Base-by-base conservation (phyloP, 1,140 invertebrate species). In the Zaprionus nigranus region DNA sequence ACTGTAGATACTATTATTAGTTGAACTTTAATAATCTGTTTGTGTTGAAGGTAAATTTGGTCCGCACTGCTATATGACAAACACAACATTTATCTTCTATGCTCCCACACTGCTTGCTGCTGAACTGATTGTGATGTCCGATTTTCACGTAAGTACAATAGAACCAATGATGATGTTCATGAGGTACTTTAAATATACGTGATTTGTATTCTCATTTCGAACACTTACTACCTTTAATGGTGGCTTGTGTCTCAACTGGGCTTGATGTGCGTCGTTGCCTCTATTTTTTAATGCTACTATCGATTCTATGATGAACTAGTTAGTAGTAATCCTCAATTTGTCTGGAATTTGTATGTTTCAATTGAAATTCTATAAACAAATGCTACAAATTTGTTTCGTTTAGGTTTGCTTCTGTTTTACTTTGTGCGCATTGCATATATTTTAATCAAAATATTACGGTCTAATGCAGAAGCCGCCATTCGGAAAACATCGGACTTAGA, bases 211-310 rank as follows among this genome's bases (percentile, higher is more conserved):
- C 26, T 12, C 15, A 1, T 28, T 13, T 12, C 75, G 75, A 67
- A 68, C 40, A 20, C 40, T 9, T 46, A 28, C 60, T 75, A 69
- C 26, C 34, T 78, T 28, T 36, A 69, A 38, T 66, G 76, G 61
- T 81, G 72, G 65, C 54, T 75, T 15, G 22, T 68, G 2, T 38
- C 63, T 13, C 40, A 74, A 11, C 11, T 49, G 24, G 54, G 6
- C 7, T 28, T 20, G 15, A 64, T 12, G 40, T 53, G 1, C 58
- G 30, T 36, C 38, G 30, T 17, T 43, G 59, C 20, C 58, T 40
- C 49, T 1, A 15, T n/a, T 1, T 68, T 60, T 17, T 20, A 17
- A 22, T 75, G 71, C 11, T 63, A 78, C 54, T 53, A n/a, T 34
- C 28, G 28, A 2, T 70, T 75, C 9, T 75, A 64, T 64, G n/a